phyloP scores from a whole-genome alignment of 2,888 invertebrate species.

The Drosophila antonietae region DNA sequence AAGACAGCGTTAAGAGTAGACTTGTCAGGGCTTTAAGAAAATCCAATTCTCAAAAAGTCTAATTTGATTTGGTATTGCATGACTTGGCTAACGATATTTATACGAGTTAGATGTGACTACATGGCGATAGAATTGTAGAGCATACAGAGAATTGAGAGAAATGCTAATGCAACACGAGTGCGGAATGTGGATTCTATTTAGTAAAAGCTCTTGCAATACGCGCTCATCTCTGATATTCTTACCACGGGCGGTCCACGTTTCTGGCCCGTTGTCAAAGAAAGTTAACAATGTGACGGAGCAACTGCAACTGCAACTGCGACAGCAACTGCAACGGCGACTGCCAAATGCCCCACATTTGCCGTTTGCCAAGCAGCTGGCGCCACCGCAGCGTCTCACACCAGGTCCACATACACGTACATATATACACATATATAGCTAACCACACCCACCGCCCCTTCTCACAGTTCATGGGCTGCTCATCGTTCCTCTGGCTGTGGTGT shows the following conservation, averaged over 20 bases:
- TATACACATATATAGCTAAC: not conserved
- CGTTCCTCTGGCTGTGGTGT: conserved; percentile 63
- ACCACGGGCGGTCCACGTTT: conserved; percentile 48
- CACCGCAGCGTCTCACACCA: conserved; percentile 40
- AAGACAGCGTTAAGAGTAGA: not conserved
- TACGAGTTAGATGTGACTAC: no score
- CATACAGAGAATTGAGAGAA: not conserved
- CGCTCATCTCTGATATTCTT: conserved; percentile 13
- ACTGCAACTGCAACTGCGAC: conserved; percentile 37
- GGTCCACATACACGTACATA: not conserved
- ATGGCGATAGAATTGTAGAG: no score
- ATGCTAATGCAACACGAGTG: no score
- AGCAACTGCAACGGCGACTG: conserved; percentile 51
- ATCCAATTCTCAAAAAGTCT: no score
- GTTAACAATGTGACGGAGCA: conserved; percentile 71
- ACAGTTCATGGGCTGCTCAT: conserved; percentile 34
- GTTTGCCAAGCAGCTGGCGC: conserved; percentile 62
- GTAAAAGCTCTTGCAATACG: not conserved
- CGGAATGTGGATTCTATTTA: not conserved
- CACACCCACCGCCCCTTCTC: not conserved
- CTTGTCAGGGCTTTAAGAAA: no score
- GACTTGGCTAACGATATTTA: no score
- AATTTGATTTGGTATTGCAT: no score
- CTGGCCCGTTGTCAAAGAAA: conserved; percentile 77
- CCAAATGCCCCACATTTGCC: conserved; percentile 77